These are phyloP conservation scores for Patella caerulea DNA, from an alignment of 2,888 invertebrate genomes.

Conservation along the genomic window DNA sequence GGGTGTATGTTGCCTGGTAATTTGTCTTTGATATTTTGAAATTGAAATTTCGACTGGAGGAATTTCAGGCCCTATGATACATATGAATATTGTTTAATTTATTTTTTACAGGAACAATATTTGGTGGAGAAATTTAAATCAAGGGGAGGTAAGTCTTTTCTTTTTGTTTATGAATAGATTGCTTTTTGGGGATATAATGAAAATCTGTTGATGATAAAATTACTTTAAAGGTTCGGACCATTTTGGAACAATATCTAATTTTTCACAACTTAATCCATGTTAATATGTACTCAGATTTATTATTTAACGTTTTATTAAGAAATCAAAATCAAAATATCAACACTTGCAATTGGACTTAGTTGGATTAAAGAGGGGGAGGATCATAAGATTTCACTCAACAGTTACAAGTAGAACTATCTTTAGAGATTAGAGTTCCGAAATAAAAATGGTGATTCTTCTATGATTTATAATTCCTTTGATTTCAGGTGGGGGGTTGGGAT, in stretches of 20 bases:
- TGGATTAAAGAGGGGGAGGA: no score
- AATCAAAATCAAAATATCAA: no score
- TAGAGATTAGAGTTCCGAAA: not conserved
- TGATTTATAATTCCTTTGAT: not conserved
- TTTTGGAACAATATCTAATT: not conserved
- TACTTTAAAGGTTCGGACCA: not conserved
- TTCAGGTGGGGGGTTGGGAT: no score
- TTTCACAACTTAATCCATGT: no score
- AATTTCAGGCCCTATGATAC: not conserved
- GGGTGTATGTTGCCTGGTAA: no score
- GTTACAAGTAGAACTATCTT: no score
- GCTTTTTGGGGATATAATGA: no score
- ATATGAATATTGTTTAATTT: not conserved
- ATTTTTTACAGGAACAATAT: slow-evolving; percentile 78
- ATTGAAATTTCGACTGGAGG: not conserved
- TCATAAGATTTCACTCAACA: no score
- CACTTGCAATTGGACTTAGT: not conserved
- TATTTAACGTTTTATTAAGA: no score
- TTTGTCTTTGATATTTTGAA: not conserved
- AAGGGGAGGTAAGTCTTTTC: slow-evolving; percentile 81
- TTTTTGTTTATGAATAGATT: no score
- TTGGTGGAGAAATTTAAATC: slow-evolving; percentile 96
- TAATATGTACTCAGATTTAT: no score
- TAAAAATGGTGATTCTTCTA: not conserved
- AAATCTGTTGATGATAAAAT: not conserved